Base-by-base conservation (phyloP, 2,888 invertebrate species). In the Unio pictorum region DNA sequence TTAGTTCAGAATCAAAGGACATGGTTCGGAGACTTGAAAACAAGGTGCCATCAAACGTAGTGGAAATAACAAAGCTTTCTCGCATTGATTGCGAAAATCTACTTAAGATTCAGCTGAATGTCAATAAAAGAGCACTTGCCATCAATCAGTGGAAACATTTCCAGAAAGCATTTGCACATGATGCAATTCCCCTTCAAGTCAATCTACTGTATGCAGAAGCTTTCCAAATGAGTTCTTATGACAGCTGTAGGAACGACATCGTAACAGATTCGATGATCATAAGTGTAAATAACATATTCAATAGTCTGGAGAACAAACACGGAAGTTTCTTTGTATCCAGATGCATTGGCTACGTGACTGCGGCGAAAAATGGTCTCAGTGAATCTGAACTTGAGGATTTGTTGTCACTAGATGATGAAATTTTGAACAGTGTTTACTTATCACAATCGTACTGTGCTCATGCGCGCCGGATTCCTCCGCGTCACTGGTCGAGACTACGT, bases 301-400 rank as follows among this genome's bases (percentile, higher is more conserved):
- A 80, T 6, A 66, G 80, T 7, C 68, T 86, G 57, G 86, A 87
- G 72, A 69, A 70, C 55, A 83, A 77, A 30, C 81, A 85, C 69
- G 86, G 86, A 18, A 71, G 68, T 34, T n/a, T 73, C 3, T 69
- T 86, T 55, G 83, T 87, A 8, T 69, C 73, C 0, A 78, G 76
- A 64, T 75, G 83, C 4, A 65, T 87, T 23, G 86, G 81, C 18
- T 87, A 85, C 71, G 68, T 87, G 57, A 82, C 85, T 1, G 85
- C 84, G 0, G 73, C 85, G 15, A 78, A 74, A 64, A 68, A 74
- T 45, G 87, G 87, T 28, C 72, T 87, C 18, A 84, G 85, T 61
- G 85, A 86, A 69, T 77, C 79, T 8, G 87, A 87, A 68, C 72
- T 87, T n/a, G 83, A 84, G 34, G 87, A 87, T 73, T 73, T 87